Conservation (phyloP, 2,888 invertebrate genomes). For the Chironomus tentans region DNA sequence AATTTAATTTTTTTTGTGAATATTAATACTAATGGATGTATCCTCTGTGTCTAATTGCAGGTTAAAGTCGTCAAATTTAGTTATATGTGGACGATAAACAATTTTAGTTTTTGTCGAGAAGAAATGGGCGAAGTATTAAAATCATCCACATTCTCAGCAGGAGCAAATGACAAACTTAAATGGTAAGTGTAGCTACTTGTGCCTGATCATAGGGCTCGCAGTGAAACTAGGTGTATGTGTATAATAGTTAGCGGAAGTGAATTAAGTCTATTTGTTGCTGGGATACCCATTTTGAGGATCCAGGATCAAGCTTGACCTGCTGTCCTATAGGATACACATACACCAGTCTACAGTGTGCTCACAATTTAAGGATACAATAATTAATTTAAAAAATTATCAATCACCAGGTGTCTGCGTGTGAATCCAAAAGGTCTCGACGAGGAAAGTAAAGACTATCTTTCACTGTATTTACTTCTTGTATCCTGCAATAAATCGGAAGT, state of each 20-base stretch:
- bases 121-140: slow-evolving; percentile 99
- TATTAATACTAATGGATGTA: slow-evolving; percentile 31
- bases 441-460: slow-evolving; percentile 99
- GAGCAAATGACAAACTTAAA: slow-evolving; percentile 99
- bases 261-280: background rate
- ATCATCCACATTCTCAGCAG: slow-evolving; percentile 98
- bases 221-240: background rate
- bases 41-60: slow-evolving; percentile 49
- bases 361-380: no score
- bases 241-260: background rate
- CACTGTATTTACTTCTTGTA: slow-evolving; percentile 95
- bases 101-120: slow-evolving; percentile 99
- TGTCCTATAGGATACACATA: no score
- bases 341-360: no score
- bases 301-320: no score
- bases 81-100: slow-evolving; percentile 99
- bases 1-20: slow-evolving; percentile 29
- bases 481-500: slow-evolving; percentile 99
- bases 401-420: slow-evolving; percentile 92
- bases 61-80: slow-evolving; percentile 99
- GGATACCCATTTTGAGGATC: no score
- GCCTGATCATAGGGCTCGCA: background rate
- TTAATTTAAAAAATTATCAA: slow-evolving; percentile 30
- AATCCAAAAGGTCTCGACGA: slow-evolving; percentile 99
- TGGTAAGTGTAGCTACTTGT: slow-evolving; percentile 56